These are phyloP conservation scores for Lates calcarifer DNA, from an alignment of 2,113 vertebrate genomes.

Conservation along the genomic window DNA sequence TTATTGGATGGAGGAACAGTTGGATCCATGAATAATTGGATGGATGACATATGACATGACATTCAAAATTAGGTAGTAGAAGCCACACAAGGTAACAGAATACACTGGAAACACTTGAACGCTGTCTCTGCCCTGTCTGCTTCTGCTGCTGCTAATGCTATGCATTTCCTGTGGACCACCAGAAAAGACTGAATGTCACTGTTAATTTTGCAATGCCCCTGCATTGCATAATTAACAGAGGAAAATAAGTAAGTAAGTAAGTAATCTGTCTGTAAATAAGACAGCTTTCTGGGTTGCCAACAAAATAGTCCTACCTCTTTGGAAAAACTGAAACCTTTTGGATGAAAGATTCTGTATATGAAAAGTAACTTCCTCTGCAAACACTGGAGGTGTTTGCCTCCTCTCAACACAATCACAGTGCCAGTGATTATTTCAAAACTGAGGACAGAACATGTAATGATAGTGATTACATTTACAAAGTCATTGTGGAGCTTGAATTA, in stretches of 20 bases:
- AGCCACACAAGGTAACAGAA: conserved; percentile 21
- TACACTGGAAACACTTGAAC: conserved; percentile 50
- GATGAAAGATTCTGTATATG: neutral
- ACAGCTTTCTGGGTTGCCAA: conserved; percentile 71
- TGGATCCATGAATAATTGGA: conserved; percentile 16
- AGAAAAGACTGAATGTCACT: conserved; percentile 31
- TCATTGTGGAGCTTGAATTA: conserved; percentile 8
- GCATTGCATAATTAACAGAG: conserved; percentile 48
- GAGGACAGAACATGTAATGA: neutral
- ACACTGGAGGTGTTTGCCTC: conserved; percentile 20
- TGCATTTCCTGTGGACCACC: conserved; percentile 58
- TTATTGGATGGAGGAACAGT: neutral
- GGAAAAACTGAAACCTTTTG: conserved; percentile 45
- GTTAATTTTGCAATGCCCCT: too few species aligned
- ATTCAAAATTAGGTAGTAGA: conserved; percentile 23
- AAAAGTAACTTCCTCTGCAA: conserved; percentile 2
- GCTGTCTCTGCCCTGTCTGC: conserved; percentile 53
- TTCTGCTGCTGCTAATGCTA: conserved; percentile 71
- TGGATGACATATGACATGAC: conserved; percentile 19
- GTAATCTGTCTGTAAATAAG: too few species aligned
- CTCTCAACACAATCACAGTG: conserved; percentile 2
- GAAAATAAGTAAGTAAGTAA: too few species aligned
- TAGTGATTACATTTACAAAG: conserved; percentile 25
- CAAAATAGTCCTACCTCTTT: conserved; percentile 81
- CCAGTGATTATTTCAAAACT: conserved; percentile 18